Conservation (phyloP, 53 echinoderm and acorn worm species). For the Paracentrotus lividus region DNA sequence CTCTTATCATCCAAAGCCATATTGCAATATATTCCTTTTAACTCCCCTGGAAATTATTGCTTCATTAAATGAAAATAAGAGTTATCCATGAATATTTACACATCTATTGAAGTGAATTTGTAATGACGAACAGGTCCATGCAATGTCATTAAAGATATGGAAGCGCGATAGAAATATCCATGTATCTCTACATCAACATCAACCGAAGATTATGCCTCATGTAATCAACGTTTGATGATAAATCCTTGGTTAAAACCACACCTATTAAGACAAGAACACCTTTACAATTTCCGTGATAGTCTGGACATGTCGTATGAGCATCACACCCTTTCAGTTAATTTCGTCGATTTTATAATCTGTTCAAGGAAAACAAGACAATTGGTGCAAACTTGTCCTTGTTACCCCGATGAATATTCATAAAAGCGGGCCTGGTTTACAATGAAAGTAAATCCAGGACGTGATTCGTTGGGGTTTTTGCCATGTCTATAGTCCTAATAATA, state of each 20-base stretch:
- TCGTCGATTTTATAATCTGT: neutral
- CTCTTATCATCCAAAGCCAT: constrained; percentile 27
- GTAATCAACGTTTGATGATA: too few species aligned
- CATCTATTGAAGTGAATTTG: neutral
- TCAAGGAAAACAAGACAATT: neutral
- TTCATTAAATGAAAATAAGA: neutral
- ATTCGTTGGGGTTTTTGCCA: neutral
- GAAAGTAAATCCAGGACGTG: neutral
- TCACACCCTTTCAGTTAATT: too few species aligned
- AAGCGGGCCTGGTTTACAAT: neutral
- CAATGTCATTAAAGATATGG: neutral
- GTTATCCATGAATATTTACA: neutral
- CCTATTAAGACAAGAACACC: too few species aligned
- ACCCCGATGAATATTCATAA: neutral
- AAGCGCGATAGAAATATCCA: neutral
- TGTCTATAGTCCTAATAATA: neutral
- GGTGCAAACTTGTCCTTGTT: neutral
- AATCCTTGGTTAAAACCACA: too few species aligned
- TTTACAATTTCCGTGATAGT: too few species aligned
- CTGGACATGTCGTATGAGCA: too few species aligned
- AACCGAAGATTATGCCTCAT: too few species aligned
- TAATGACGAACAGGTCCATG: neutral
- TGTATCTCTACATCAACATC: too few species aligned
- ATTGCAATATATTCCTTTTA: neutral
- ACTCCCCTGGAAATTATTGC: neutral